phyloP scores from a whole-genome alignment of 1,140 invertebrate genomes.

The Drosophila sucinea region DNA sequence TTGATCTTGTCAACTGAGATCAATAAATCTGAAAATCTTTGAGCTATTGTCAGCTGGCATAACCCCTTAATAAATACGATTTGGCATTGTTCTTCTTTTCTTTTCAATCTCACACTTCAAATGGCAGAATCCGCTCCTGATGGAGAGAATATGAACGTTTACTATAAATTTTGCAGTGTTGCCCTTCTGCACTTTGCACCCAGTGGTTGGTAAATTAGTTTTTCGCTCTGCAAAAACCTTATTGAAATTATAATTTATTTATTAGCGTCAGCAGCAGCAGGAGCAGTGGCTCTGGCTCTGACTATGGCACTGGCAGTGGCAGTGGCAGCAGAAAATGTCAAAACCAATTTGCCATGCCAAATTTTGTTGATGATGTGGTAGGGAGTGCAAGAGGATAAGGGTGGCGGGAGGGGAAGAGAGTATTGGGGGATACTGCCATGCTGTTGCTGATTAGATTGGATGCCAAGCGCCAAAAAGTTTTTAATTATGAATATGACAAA shows the following conservation, averaged over 20 bases:
- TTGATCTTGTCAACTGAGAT: too few species aligned
- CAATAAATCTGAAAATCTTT: too few species aligned
- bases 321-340: conserved; percentile 57
- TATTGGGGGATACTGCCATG: not conserved
- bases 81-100: too few species aligned
- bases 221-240: conserved; percentile 47
- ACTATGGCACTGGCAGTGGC: not conserved
- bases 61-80: too few species aligned
- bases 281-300: conserved; percentile 4
- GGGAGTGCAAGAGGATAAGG: too few species aligned
- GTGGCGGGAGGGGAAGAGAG: too few species aligned
- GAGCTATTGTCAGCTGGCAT: too few species aligned
- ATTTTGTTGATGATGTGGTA: conserved; percentile 30
- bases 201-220: conserved; percentile 53
- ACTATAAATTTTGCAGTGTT: conserved; percentile 5
- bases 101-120: too few species aligned
- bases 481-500: conserved; percentile 70
- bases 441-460: conserved; percentile 62
- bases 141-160: not conserved
- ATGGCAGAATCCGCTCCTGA: not conserved
- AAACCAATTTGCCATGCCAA: conserved; percentile 60
- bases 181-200: conserved; percentile 6
- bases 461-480: conserved; percentile 61
- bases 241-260: conserved; percentile 78
- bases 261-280: conserved; percentile 43